A percentile compares a stretch with the other conserved stretches of the same genome.
These are phyloP conservation scores for Okamejei kenojei DNA, from an alignment of 2,797 vertebrate genomes.

Conservation along the genomic window DNA sequence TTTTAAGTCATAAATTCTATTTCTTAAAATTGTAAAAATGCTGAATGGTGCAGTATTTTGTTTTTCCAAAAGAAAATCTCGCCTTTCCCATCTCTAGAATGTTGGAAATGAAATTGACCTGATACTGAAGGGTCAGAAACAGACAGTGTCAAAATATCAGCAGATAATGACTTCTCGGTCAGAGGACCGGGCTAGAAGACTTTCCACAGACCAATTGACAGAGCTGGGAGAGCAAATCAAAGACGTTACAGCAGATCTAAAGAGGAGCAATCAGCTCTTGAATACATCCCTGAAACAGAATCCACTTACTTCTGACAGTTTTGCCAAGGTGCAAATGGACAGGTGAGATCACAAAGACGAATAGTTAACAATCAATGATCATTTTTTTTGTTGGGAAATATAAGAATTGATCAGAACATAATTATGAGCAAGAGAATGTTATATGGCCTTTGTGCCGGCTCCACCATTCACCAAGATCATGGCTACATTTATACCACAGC, in stretches of 20 bases:
- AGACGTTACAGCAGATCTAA: slow-evolving; percentile 40
- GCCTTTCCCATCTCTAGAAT: slow-evolving; percentile 44
- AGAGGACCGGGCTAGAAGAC: background rate
- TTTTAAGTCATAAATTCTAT: background rate
- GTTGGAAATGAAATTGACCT: slow-evolving; percentile 45
- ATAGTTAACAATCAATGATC: background rate
- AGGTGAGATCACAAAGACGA: slow-evolving; percentile 49
- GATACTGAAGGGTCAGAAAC: slow-evolving; percentile 40
- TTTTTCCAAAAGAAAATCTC: background rate
- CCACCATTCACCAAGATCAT: too few relatives aligned
- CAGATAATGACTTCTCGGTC: slow-evolving; percentile 36
- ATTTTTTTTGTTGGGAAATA: too few relatives aligned
- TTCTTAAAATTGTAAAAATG: background rate
- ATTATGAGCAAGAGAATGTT: too few relatives aligned
- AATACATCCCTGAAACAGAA: slow-evolving; percentile 43
- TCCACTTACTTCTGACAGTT: slow-evolving; percentile 44
- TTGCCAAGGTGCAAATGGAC: slow-evolving; percentile 59
- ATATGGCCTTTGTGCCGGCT: too few relatives aligned
- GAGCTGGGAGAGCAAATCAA: slow-evolving; percentile 41
- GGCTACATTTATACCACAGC: too few relatives aligned
- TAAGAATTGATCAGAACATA: too few relatives aligned
- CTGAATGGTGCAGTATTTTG: background rate
- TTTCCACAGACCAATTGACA: background rate
- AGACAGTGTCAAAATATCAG: slow-evolving; percentile 41
- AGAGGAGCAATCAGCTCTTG: slow-evolving; percentile 43